A percentile compares a stretch with the other conserved stretches of the same genome.
These are phyloP conservation scores for Numenius arquata DNA, from an alignment of 2,113 vertebrate species.

Conservation along the genomic window DNA sequence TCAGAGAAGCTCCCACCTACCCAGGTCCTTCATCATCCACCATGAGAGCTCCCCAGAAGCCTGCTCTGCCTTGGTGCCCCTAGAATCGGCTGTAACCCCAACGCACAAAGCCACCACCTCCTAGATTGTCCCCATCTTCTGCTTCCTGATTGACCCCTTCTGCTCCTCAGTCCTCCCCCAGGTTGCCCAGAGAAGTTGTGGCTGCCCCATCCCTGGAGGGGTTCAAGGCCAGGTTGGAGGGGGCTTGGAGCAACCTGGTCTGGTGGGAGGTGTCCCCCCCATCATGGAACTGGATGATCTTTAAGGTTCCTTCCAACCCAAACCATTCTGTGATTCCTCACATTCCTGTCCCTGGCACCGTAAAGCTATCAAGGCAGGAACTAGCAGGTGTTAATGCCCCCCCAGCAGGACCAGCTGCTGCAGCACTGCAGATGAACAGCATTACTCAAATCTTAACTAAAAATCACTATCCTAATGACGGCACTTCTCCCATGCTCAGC, in stretches of 20 bases:
- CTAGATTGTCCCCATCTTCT: too few relatives aligned
- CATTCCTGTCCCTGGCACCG: background rate
- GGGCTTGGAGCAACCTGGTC: too few relatives aligned
- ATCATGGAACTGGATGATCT: too few relatives aligned
- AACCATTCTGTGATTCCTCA: background rate
- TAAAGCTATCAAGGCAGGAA: background rate
- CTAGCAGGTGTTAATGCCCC: background rate
- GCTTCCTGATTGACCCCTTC: background rate
- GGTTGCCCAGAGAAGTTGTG: too few relatives aligned
- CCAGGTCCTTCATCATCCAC: background rate
- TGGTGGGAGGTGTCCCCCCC: too few relatives aligned
- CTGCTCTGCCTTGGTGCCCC: background rate
- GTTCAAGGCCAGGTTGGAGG: too few relatives aligned
- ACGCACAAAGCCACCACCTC: background rate
- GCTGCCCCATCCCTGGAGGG: too few relatives aligned
- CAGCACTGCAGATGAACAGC: background rate
- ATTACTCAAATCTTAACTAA: background rate
- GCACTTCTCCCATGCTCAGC: background rate
- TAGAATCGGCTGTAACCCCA: background rate
- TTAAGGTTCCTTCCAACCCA: too few relatives aligned
- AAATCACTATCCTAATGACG: background rate
- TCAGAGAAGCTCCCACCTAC: background rate
- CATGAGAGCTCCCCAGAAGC: background rate
- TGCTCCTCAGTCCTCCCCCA: too few relatives aligned
- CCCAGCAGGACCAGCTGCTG: constrained; percentile 5